Conservation (phyloP, 2,797 vertebrate species). For the Neosalanx taihuensis region DNA sequence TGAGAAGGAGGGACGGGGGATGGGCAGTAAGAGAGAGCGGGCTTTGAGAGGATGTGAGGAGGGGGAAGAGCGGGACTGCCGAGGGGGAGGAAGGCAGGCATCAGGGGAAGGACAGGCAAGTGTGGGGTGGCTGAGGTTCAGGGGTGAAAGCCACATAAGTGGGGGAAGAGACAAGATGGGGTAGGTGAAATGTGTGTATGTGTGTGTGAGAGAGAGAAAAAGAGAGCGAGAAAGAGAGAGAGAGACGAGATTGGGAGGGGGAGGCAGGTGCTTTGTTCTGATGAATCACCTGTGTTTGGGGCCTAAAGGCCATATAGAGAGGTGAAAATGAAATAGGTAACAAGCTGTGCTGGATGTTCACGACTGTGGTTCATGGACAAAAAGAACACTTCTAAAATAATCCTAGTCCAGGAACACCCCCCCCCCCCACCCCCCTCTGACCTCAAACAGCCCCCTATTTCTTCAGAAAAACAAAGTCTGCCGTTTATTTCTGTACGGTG, state of each 20-base stretch:
- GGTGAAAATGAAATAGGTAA: conserved; percentile 69
- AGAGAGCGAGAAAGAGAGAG: not conserved
- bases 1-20: not conserved
- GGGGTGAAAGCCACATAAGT: too few relatives aligned
- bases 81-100: not conserved
- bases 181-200: not conserved
- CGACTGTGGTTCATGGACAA: too few relatives aligned
- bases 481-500: too few relatives aligned
- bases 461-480: too few relatives aligned
- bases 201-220: not conserved
- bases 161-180: not conserved
- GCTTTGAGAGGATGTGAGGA: not conserved
- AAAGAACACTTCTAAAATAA: too few relatives aligned
- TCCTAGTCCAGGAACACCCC: too few relatives aligned
- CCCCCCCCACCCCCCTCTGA: not conserved
- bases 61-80: not conserved
- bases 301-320: conserved; percentile 69
- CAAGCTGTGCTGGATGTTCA: conserved; percentile 51
- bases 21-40: not conserved
- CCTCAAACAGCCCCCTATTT: too few relatives aligned
- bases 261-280: conserved; percentile 69
- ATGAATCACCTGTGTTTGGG: conserved; percentile 73
- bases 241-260: conserved; percentile 19
- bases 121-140: too few relatives aligned
- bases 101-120: not conserved